These are phyloP conservation scores for Chroicocephalus ridibundus DNA, from an alignment of 2,113 vertebrate species.

Conservation along the genomic window DNA sequence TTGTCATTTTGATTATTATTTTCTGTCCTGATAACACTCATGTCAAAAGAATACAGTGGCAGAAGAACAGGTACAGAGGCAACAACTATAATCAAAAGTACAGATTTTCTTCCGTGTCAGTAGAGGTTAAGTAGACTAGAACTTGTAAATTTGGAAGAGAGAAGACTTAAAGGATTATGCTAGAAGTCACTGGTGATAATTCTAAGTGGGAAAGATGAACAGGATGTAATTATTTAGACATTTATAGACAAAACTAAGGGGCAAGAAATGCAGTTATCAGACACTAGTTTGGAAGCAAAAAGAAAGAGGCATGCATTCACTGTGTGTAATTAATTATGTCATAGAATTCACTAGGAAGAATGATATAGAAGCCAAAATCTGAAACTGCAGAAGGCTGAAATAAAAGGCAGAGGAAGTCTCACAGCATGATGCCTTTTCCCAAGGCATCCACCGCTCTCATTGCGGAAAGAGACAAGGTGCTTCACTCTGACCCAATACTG, in stretches of 20 bases:
- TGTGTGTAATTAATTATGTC: neutral
- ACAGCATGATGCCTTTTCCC: neutral
- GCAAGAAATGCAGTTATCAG: neutral
- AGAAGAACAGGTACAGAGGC: neutral
- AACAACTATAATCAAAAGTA: neutral
- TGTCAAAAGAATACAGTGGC: neutral
- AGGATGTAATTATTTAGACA: neutral
- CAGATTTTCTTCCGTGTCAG: neutral
- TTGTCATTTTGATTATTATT: neutral
- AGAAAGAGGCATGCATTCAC: neutral
- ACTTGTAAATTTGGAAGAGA: neutral
- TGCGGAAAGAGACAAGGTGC: neutral
- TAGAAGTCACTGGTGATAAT: neutral
- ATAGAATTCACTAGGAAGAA: neutral
- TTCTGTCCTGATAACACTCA: neutral
- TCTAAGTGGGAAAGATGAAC: neutral
- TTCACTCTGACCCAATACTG: neutral
- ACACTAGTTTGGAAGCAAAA: neutral
- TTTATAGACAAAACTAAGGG: neutral
- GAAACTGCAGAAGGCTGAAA: neutral
- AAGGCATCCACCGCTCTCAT: neutral
- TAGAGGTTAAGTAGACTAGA: neutral
- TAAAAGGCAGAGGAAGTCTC: neutral
- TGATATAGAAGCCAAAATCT: neutral
- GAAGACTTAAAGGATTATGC: neutral